Evolutionary conservation across 2,113 vertebrate genomes (phyloP).

Genomic region (Centropus unirufus): DNA sequence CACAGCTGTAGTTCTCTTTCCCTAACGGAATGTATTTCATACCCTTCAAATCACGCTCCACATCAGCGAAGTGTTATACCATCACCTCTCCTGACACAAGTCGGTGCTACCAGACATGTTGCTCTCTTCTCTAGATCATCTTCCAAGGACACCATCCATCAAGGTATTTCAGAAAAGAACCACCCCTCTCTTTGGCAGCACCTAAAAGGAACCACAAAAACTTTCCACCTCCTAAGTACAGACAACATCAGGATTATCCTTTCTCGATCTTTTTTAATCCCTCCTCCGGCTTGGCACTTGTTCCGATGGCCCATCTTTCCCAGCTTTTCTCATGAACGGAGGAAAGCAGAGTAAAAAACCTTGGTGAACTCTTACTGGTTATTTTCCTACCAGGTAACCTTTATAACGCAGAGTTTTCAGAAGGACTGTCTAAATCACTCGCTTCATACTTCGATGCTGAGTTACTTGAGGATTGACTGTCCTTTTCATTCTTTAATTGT

Average conservation of each 20-base stretch:
- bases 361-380: neutral
- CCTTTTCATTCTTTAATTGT: neutral
- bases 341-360: neutral
- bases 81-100: neutral
- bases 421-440: neutral
- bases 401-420: neutral
- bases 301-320: neutral
- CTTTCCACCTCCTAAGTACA: neutral
- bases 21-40: neutral
- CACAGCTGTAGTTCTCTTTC: neutral
- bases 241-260: neutral
- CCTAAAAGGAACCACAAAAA: neutral
- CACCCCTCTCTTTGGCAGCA: neutral
- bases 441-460: neutral
- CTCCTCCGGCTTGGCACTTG: neutral
- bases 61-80: neutral
- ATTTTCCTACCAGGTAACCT: neutral
- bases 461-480: neutral
- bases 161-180: neutral
- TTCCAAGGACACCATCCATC: neutral
- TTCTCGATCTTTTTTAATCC: neutral
- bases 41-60: neutral
- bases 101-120: fast-evolving
- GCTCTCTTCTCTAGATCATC: neutral
- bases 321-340: neutral